Conservation (phyloP, 1,140 invertebrate genomes). For the Meloidogyne floridensis region DNA sequence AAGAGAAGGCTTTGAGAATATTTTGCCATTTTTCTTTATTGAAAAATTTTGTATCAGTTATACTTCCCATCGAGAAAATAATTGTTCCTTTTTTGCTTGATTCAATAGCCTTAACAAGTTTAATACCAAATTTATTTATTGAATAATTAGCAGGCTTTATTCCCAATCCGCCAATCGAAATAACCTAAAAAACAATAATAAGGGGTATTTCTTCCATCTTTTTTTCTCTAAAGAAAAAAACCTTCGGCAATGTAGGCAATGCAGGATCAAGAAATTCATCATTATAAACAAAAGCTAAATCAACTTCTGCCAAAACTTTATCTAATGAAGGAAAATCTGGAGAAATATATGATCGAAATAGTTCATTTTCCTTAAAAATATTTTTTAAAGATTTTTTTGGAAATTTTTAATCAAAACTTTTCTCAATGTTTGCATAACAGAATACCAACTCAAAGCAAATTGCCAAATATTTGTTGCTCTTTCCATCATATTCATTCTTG, state of each 20-base stretch:
- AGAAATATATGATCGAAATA: constrained; percentile 41
- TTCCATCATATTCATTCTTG: constrained; percentile 40
- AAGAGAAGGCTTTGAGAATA: constrained; percentile 42
- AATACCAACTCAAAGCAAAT: background rate
- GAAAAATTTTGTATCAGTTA: constrained; percentile 34
- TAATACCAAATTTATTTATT: constrained; percentile 6
- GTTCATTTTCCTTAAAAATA: constrained; percentile 37
- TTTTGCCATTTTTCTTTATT: constrained; percentile 24
- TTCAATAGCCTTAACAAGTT: constrained; percentile 32
- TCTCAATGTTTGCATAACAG: constrained; percentile 14
- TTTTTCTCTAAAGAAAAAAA: background rate
- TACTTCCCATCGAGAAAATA: constrained; percentile 42
- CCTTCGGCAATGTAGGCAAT: constrained; percentile 38
- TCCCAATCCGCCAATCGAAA: constrained; percentile 27
- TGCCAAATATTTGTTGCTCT: constrained; percentile 34
- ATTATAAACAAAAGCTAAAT: constrained; percentile 35
- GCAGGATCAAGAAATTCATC: constrained; percentile 51
- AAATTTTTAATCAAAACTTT: constrained; percentile 9
- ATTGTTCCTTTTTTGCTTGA: constrained; percentile 38
- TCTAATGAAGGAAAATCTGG: constrained; percentile 42
- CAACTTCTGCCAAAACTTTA: constrained; percentile 24
- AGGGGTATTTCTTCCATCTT: background rate
- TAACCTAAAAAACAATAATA: constrained; percentile 12
- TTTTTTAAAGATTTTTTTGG: constrained; percentile 5
- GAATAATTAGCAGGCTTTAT: background rate